These are phyloP conservation scores for Phylloscopus whistleri DNA, from an alignment of 2,113 vertebrate species.

Conservation along the genomic window DNA sequence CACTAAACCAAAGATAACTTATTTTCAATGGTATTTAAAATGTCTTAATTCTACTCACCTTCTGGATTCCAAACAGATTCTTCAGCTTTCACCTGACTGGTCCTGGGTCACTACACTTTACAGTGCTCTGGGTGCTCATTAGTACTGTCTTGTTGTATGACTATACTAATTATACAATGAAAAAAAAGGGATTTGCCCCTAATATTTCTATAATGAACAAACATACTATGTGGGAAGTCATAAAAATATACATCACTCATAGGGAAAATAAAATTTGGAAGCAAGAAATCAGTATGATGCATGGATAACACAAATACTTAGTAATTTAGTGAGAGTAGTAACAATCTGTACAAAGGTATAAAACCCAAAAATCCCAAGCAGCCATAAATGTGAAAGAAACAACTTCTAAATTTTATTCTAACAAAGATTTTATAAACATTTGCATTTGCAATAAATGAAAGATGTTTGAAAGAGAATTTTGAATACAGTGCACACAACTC, in stretches of 20 bases:
- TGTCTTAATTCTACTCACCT: constrained; percentile 26
- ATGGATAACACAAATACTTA: not conserved
- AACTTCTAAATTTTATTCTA: not conserved
- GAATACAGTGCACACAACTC: constrained; percentile 1
- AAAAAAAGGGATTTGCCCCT: not conserved
- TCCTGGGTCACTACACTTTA: not conserved
- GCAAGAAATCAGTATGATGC: not conserved
- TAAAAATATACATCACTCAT: not conserved
- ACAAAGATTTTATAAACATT: not conserved
- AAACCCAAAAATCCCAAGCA: not conserved
- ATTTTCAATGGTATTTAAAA: not conserved
- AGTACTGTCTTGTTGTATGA: not conserved
- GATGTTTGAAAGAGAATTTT: not conserved
- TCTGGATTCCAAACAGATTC: not conserved
- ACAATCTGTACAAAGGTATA: not conserved
- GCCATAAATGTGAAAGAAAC: not conserved
- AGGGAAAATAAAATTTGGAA: not conserved
- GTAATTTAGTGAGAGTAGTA: not conserved
- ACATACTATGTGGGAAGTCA: not conserved
- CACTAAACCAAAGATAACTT: not conserved
- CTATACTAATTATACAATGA: not conserved
- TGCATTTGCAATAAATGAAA: not conserved
- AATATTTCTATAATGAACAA: not conserved
- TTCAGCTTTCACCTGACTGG: constrained; percentile 37
- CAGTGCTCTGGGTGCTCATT: not conserved